These are phyloP conservation scores for Teinopalpus imperialis DNA, from an alignment of 2,888 invertebrate genomes.

Conservation along the genomic window DNA sequence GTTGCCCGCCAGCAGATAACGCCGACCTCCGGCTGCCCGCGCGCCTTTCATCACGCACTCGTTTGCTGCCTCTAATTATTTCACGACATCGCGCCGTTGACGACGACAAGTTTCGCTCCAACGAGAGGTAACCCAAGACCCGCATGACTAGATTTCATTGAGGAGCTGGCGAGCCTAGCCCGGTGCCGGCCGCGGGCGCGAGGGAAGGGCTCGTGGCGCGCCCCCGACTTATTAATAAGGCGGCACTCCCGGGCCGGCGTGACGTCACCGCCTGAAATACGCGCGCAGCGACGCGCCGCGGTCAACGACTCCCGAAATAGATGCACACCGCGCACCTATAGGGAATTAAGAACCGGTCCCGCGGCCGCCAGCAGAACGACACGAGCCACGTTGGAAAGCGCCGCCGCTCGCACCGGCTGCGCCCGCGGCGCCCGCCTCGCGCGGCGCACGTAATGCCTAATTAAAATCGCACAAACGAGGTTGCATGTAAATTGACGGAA, in stretches of 20 bases:
- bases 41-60: conserved; percentile 7
- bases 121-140: too few species aligned
- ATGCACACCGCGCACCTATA: conserved; percentile 70
- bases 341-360: conserved; percentile 73
- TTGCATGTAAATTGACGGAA: conserved; percentile 48
- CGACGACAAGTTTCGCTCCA: too few species aligned
- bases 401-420: conserved; percentile 71
- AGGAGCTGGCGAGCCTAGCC: too few species aligned
- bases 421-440: conserved; percentile 42
- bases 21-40: conserved; percentile 6
- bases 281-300: conserved; percentile 48
- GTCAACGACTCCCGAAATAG: conserved; percentile 81
- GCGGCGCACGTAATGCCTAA: conserved; percentile 38
- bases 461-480: conserved; percentile 51
- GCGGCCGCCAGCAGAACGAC: conserved; percentile 55
- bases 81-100: background rate
- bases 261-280: conserved; percentile 64
- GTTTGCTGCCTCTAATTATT: background rate
- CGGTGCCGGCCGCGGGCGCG: background rate
- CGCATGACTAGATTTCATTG: too few species aligned
- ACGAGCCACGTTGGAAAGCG: conserved; percentile 76
- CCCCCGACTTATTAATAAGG: conserved; percentile 59
- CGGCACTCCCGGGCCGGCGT: conserved; percentile 36
- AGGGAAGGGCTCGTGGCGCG: conserved; percentile 49
- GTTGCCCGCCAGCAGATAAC: conserved; percentile 2